Percentiles rank a stretch among this genome's conserved stretches.
phyloP scores from a whole-genome alignment of 2,888 invertebrate species.

The Catonia carolina region DNA sequence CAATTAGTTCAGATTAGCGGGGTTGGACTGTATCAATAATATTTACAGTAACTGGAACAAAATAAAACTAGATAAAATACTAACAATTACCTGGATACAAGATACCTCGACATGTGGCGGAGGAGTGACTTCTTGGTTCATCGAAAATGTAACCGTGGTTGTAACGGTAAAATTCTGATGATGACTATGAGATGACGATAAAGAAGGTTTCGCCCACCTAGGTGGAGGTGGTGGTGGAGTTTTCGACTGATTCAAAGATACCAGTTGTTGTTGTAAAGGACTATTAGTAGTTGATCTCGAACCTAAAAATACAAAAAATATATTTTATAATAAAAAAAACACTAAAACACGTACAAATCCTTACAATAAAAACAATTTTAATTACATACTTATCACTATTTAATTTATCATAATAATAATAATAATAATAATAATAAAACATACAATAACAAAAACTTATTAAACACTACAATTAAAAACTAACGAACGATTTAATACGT shows the following conservation, averaged over 20 bases:
- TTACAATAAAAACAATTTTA: neutral
- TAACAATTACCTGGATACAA: constrained; percentile 30
- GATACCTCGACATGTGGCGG: constrained; percentile 37
- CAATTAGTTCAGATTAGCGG: no score
- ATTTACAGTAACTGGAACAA: no score
- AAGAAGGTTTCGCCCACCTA: constrained; percentile 73
- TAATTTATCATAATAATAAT: no score
- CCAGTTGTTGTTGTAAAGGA: constrained; percentile 36
- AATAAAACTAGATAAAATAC: no score
- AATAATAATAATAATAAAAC: no score
- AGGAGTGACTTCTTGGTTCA: constrained; percentile 51
- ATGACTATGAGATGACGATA: constrained; percentile 37
- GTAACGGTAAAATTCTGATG: constrained; percentile 72
- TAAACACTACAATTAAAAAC: no score
- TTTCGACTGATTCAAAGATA: constrained; percentile 29
- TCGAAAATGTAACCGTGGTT: constrained; percentile 78
- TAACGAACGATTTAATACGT: no score
- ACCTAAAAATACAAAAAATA: constrained; percentile 5
- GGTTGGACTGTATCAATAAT: no score
- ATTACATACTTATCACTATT: no score
- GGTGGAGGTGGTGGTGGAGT: constrained; percentile 80
- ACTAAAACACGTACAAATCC: neutral
- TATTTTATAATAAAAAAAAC: neutral
- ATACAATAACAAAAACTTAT: no score
- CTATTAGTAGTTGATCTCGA: constrained; percentile 37